These are phyloP conservation scores for Eurystomus gularis DNA, from an alignment of 2,113 vertebrate species.

Conservation along the genomic window DNA sequence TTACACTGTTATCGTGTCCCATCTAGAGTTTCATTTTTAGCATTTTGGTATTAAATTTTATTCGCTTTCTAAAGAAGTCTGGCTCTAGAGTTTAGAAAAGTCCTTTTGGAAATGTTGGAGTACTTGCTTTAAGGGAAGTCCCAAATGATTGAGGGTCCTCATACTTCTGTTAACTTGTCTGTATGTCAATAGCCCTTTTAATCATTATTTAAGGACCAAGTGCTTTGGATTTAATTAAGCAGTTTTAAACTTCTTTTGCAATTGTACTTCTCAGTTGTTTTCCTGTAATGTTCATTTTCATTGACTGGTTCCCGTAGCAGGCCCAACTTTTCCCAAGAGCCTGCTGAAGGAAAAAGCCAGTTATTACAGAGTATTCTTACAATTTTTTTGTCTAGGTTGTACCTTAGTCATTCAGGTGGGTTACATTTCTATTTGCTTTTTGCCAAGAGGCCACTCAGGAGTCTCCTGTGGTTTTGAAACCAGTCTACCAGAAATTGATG, in stretches of 20 bases:
- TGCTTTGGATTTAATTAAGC: background rate
- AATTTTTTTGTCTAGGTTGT: background rate
- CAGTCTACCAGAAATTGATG: background rate
- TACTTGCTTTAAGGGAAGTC: background rate
- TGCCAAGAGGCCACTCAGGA: background rate
- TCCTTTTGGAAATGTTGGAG: background rate
- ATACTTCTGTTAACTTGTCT: background rate
- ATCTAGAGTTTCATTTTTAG: background rate
- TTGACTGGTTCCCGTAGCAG: background rate
- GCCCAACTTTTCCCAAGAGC: background rate
- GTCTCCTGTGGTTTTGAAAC: background rate
- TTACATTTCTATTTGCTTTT: background rate
- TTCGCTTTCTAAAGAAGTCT: background rate
- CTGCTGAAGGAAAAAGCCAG: background rate
- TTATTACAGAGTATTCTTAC: background rate
- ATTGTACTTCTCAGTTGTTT: background rate
- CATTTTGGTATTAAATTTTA: background rate
- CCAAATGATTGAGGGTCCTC: background rate
- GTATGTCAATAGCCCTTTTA: background rate
- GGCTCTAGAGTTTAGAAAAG: background rate
- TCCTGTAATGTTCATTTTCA: background rate
- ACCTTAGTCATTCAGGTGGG: background rate
- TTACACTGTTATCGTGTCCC: background rate
- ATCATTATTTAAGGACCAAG: background rate
- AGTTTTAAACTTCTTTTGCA: background rate